Evolutionary conservation across 2,113 vertebrate species (phyloP), one percentile per base, ranked within the genome.

Genomic region (Vireo altiloquus): DNA sequence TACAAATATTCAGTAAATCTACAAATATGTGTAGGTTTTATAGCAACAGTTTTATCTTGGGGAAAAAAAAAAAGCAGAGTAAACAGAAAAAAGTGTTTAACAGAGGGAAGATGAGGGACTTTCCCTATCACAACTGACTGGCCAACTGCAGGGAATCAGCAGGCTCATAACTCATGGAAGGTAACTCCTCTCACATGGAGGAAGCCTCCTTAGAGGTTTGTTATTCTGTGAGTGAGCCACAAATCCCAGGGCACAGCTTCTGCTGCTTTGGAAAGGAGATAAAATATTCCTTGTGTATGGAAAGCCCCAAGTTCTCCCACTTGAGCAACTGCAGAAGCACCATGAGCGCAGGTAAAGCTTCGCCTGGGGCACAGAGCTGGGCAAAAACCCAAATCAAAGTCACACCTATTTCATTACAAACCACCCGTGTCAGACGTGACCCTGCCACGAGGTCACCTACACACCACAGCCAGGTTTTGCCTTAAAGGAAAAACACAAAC

Each of bases 21-120:
- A 20, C 4, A 60, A 47, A 35, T 25, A 22, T 0, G 2, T 21
- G 24, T 15, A 21, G 27, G n/a, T 59, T 94, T 91, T 54, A 5
- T 11, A 65, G 3, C 18, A 39, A 40, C 13, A 18, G 31, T 24
- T 87, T 90, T 24, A 33, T 22, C 40, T 8, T 17, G 22, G 24
- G 2, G 0, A 1, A 3, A 8, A 39, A 70, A 1, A 3, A 8
- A 39, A 70, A 74, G 6, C 42, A 84, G 9, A 78, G 6, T 23
- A 39, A 50, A 47, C 60, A 37, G 35, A 2, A 9, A 39, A n/a
- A 18, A 15, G 24, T 10, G 15, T 49, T 88, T 35, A 72, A n/a
- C 18, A 60, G 68, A 50, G 39, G 61, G 49, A 71, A 77, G n/a
- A 39, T 35, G 33, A 82, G 18, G 44, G 33, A 50, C 18, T 86